phyloP scores from a whole-genome alignment of 2,797 vertebrate species.

The Myoxocephalus aenaeus region DNA sequence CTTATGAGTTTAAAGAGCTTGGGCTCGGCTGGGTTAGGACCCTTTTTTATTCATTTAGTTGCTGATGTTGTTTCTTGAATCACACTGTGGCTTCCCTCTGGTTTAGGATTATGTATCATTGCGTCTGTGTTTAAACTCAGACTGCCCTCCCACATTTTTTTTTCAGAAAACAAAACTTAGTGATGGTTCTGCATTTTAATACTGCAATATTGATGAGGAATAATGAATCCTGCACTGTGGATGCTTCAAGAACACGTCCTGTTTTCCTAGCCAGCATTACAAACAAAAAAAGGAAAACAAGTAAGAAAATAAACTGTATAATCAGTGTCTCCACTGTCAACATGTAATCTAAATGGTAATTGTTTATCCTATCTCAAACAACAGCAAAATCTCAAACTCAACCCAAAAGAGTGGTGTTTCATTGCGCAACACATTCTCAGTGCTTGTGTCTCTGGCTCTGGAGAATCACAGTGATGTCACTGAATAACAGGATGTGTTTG shows the following conservation, averaged over 20 bases:
- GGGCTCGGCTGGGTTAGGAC: conserved; percentile 20
- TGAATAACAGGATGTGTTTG: conserved; percentile 47
- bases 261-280: conserved; percentile 9
- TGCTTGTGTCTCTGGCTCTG: conserved; percentile 22
- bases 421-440: conserved; percentile 27
- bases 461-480: conserved; percentile 20
- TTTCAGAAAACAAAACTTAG: neutral
- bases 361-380: conserved; percentile 26
- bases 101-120: neutral
- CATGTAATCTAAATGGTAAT: conserved; percentile 60
- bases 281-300: neutral
- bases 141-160: neutral
- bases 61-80: conserved; percentile 19
- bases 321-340: conserved; percentile 28
- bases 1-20: conserved; percentile 57
- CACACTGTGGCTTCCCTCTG: neutral
- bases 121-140: neutral
- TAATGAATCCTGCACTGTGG: conserved; percentile 7
- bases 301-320: neutral
- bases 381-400: conserved; percentile 25
- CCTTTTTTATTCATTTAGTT: conserved; percentile 8
- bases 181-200: conserved; percentile 20
- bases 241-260: conserved; percentile 10
- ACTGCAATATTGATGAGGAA: conserved; percentile 27
- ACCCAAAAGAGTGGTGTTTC: conserved; percentile 22